Base-by-base conservation (phyloP, 2,888 invertebrate species). In the Serripes groenlandicus region DNA sequence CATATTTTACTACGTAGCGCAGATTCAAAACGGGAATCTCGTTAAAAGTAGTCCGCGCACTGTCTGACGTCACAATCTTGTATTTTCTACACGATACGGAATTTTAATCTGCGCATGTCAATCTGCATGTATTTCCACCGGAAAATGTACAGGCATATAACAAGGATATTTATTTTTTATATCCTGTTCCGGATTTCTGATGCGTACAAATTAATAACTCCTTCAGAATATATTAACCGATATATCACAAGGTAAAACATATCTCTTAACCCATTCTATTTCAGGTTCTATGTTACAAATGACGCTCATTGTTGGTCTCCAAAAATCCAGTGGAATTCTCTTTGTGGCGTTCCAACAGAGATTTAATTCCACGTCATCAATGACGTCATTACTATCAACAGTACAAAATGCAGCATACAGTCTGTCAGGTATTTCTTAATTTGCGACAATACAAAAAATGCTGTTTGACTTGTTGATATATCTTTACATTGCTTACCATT, bases 321-420 rank as follows among this genome's bases (percentile, higher is more conserved):
- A 78, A 18, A 78, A 78, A 52, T 76, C 82, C 9, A 75, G 81
- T 49, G 86, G 88, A 32, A 81, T 89, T 11, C 71, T 88, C 28
- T 86, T 89, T 64, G 80, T 88, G n/a, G 83, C 85, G 1, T 88
- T 88, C 26, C 82, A 82, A 42, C 71, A 86, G 18, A 76, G 58
- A 3, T 88, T 86, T 54, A 54, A 85, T 26, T 78, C 87, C 23
- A 83, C 69, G 30, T 79, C 87, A 37, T 78, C 88, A 5, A 66
- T 75, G 68, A 82, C 88, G 28, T 84, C 87, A 34, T 28, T 88
- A 4, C 73, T 88, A 23, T 79, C 83, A 9, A 85, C 83, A n/a
- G 54, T 88, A 0, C 85, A 86, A 66, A 81, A 81, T 37, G 82
- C 69, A 4, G 76, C 77, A 1, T 85, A 78, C 69, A 82, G 88